Conservation (phyloP, 2,888 invertebrate genomes). For the Phasia obesa region DNA sequence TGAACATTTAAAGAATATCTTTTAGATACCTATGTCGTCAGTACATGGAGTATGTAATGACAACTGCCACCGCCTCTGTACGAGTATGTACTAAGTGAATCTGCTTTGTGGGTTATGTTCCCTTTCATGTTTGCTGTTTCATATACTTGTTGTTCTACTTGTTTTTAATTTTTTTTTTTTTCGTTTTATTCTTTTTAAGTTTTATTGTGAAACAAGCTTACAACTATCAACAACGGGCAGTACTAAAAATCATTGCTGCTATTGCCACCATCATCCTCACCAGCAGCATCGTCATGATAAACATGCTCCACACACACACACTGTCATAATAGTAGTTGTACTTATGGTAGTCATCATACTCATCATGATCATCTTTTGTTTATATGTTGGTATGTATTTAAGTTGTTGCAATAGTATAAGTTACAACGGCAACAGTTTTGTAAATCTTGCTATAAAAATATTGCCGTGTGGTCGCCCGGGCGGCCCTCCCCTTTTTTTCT, state of each 20-base stretch:
- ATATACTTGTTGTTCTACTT: constrained; percentile 53
- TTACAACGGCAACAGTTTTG: constrained; percentile 37
- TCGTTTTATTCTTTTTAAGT: constrained; percentile 14
- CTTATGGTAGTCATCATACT: constrained; percentile 46
- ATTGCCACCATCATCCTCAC: constrained; percentile 37
- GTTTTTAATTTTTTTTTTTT: constrained; percentile 1
- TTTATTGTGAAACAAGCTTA: constrained; percentile 57
- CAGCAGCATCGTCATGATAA: constrained; percentile 18
- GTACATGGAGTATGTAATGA: constrained; percentile 59
- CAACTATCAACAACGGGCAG: constrained; percentile 47
- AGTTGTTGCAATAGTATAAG: constrained; percentile 38
- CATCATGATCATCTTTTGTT: constrained; percentile 41
- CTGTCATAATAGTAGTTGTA: too few relatives aligned
- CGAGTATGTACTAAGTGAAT: constrained; percentile 29
- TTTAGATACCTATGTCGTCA: constrained; percentile 33
- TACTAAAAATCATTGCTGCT: constrained; percentile 27
- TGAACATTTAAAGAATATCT: constrained; percentile 14
- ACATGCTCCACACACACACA: constrained; percentile 5
- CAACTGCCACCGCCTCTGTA: constrained; percentile 67
- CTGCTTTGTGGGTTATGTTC: constrained; percentile 65
- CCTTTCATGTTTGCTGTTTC: constrained; percentile 56
- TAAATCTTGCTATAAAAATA: constrained; percentile 25
- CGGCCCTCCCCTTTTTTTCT: constrained; percentile 66
- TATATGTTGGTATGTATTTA: background rate
- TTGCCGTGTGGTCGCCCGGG: constrained; percentile 42